phyloP scores from a whole-genome alignment of 2,888 invertebrate species.

The Microplitis deprimator region DNA sequence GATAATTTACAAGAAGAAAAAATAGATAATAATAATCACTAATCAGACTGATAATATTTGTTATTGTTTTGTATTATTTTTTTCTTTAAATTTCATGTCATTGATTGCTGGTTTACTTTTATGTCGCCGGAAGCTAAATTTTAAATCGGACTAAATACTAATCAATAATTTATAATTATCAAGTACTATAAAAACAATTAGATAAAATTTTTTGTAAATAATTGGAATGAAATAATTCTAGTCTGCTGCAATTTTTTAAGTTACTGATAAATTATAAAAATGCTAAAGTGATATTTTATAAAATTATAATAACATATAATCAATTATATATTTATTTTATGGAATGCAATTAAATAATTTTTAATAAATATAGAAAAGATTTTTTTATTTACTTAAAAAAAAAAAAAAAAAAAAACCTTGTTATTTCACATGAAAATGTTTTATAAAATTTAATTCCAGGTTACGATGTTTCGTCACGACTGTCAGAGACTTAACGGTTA shows the following conservation, averaged over 20 bases:
- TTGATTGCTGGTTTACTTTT: not conserved
- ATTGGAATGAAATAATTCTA: not conserved
- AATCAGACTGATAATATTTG: slow-evolving; percentile 1
- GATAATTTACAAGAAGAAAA: slow-evolving; percentile 23
- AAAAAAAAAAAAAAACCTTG: not conserved
- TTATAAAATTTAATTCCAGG: not conserved
- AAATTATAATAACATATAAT: not conserved
- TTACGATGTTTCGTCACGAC: slow-evolving; percentile 23
- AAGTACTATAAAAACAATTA: not conserved
- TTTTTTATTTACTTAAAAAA: not conserved
- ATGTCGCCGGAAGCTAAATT: not conserved
- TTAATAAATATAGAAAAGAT: not conserved
- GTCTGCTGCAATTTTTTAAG: not conserved
- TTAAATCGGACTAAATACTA: not conserved
- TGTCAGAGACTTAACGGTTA: slow-evolving; percentile 1
- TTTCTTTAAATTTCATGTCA: not conserved
- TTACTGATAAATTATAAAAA: not conserved
- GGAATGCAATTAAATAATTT: not conserved
- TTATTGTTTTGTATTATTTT: not conserved
- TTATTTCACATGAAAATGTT: not conserved
- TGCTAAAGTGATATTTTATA: not conserved
- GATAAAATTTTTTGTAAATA: not conserved
- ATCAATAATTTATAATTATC: not conserved
- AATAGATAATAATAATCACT: slow-evolving; percentile 4
- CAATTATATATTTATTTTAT: not conserved